A percentile compares a stretch with the other conserved stretches of the same genome.
Evolutionary conservation across 37 sponge, comb jelly and placozoan genomes (phyloP).

Genomic region (Cliona cf. orientalis): DNA sequence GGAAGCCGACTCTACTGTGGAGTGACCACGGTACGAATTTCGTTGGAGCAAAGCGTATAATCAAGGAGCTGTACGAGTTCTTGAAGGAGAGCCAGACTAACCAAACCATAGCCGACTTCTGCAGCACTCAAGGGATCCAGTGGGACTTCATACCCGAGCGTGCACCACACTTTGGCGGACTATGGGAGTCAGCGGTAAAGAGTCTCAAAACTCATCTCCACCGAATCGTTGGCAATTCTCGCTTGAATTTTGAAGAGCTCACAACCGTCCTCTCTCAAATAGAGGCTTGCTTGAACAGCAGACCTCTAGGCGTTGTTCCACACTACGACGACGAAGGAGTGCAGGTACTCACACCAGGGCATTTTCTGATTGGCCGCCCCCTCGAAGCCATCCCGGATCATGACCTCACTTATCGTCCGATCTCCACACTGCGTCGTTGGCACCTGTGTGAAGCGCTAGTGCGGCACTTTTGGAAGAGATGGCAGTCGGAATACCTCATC

Average conservation of each 20-base stretch:
- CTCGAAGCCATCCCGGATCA: constrained; percentile 26
- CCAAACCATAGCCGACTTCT: constrained; percentile 36
- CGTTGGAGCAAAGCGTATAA: constrained; percentile 14
- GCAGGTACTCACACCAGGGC: constrained; percentile 47
- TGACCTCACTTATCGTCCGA: not conserved
- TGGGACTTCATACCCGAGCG: constrained; percentile 50
- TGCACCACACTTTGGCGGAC: constrained; percentile 42
- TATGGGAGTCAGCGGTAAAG: constrained; percentile 46
- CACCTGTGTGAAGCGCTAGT: constrained; percentile 37
- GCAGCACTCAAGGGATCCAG: constrained; percentile 24
- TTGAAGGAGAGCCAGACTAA: constrained; percentile 6
- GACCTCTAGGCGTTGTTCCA: constrained; percentile 29
- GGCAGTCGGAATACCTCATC: constrained; percentile 37
- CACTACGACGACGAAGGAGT: constrained; percentile 35
- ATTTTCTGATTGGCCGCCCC: constrained; percentile 47
- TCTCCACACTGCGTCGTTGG: constrained; percentile 17
- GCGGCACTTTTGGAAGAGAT: constrained; percentile 44
- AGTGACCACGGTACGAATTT: constrained; percentile 68
- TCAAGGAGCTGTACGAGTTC: constrained; percentile 35
- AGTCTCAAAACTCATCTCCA: not conserved
- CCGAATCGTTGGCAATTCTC: not conserved
- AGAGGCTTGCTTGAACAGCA: constrained; percentile 37
- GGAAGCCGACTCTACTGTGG: constrained; percentile 45
- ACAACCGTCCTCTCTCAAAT: constrained; percentile 26
- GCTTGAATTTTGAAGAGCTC: constrained; percentile 40